A percentile compares a stretch with the other conserved stretches of the same genome.
Evolutionary conservation across 2,888 invertebrate genomes (phyloP).

Genomic region (Brachyopa scutellaris): DNA sequence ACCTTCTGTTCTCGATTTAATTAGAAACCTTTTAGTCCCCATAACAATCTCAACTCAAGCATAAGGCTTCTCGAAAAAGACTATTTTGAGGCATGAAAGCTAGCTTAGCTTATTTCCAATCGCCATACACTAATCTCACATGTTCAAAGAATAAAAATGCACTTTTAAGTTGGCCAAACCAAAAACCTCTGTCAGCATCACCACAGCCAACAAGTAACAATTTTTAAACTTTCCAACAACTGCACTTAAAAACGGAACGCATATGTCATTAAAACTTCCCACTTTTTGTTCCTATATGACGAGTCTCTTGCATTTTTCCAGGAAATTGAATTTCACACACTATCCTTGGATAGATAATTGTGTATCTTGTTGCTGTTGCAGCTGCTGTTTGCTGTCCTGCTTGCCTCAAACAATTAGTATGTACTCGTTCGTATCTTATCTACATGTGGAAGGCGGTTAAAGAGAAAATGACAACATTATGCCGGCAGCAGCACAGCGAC

Average conservation of each 20-base stretch:
- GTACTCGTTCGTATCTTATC: not conserved
- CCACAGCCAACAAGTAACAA: not conserved
- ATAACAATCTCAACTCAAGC: no score
- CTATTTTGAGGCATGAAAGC: no score
- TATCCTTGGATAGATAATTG: conserved; percentile 5
- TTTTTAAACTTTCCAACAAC: conserved; percentile 24
- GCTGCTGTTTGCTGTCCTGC: not conserved
- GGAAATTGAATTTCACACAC: conserved; percentile 30
- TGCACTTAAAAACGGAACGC: conserved; percentile 34
- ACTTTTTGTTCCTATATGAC: conserved; percentile 28
- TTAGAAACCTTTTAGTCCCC: no score
- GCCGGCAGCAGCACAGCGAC: conserved; percentile 13
- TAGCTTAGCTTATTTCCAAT: no score
- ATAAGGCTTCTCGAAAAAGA: no score
- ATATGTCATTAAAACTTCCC: conserved; percentile 30
- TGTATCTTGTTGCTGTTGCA: conserved; percentile 12
- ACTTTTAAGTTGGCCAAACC: no score
- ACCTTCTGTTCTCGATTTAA: no score
- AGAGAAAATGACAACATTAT: conserved; percentile 37
- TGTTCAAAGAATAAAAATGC: no score
- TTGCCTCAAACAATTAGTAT: conserved; percentile 47
- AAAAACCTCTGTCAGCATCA: not conserved
- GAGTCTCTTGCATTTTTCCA: conserved; percentile 19
- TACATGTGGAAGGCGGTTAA: conserved; percentile 18
- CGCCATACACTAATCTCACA: no score